Evolutionary conservation across 2,888 invertebrate species (phyloP), one percentile per base, ranked within the genome.

Genomic region (Criorhina ranunculi): DNA sequence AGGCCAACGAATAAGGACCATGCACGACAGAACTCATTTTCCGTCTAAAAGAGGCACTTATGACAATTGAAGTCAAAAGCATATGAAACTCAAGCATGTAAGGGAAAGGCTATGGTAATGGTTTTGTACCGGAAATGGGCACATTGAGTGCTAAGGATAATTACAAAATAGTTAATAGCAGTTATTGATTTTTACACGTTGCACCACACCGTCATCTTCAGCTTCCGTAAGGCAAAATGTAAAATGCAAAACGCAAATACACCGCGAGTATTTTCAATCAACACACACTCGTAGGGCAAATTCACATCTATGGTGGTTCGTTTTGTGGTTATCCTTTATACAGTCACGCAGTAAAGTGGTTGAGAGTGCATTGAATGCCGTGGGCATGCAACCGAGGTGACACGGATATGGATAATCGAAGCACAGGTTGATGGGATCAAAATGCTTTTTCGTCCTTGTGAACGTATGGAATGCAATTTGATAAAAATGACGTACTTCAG

Each of bases 391-490:
- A 37, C 49, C 33, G 9, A 33, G 5, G 5, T 17, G 44, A 6
- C 12, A 15, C 31, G n/a, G 31, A 67, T 42, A 11, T 8, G 53
- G 42, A 40, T 66, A 40, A 53, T 40, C 66, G 29, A 19, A 40
- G 15, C 15, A 9, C 6, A 11, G 33, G 19, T 62, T n/a, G 35
- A 19, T 19, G 44, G 19, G 6, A 49, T 64, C n/a, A 15, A 31
- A 31, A 44, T 9, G 37, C 17, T 51, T 37, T 31, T 60, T 31
- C n/a, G 12, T 60, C 15, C 15, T n/a, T 40, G n/a, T 42, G 40
- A 57, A 42, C 29, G 37, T 73, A 29, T 17, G 31, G 40, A 62
- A 59, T 72, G 78, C 37, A 62, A 78, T 72, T 46, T 70, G 37
- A 42, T 53, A 59, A 44, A 17, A 60, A 35, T 60, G 31, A 46